These are phyloP conservation scores for Chlamydotis undulata DNA, from an alignment of 2,113 vertebrate genomes.

Conservation along the genomic window DNA sequence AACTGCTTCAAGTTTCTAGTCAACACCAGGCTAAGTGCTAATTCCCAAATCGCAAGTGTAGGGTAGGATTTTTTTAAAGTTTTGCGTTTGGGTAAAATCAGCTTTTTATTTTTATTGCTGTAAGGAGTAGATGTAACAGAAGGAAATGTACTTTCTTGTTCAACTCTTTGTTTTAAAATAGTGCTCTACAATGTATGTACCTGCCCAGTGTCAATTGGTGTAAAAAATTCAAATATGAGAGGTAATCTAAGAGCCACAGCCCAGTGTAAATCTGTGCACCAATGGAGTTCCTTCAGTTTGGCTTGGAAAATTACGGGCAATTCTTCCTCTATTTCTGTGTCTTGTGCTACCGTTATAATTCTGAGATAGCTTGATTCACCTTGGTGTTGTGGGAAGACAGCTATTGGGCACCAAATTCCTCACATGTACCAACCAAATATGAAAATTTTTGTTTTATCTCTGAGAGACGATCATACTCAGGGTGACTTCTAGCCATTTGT, in stretches of 20 bases:
- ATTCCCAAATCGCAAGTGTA: not conserved
- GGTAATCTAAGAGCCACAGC: not conserved
- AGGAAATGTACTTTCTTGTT: not conserved
- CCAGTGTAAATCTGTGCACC: not conserved
- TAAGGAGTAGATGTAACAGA: not conserved
- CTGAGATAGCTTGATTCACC: not conserved
- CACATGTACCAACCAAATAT: not conserved
- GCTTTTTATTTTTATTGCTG: not conserved
- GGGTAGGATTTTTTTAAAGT: not conserved
- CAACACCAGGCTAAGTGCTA: not conserved
- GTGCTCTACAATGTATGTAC: not conserved
- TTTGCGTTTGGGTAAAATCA: not conserved
- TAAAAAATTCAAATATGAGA: not conserved
- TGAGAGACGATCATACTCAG: rapidly evolving
- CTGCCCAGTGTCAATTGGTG: not conserved
- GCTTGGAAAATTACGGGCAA: not conserved
- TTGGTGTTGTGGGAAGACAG: not conserved
- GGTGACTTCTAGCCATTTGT: not conserved
- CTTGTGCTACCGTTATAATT: not conserved
- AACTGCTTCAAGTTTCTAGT: not conserved
- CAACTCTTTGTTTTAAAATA: not conserved
- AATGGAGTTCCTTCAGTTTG: not conserved
- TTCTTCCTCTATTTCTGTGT: not conserved
- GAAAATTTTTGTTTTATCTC: not conserved
- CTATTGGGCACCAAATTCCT: not conserved